Percentiles rank a stretch among this genome's conserved stretches.
phyloP scores from a whole-genome alignment of 2,113 vertebrate genomes.

The Coturnix japonica region DNA sequence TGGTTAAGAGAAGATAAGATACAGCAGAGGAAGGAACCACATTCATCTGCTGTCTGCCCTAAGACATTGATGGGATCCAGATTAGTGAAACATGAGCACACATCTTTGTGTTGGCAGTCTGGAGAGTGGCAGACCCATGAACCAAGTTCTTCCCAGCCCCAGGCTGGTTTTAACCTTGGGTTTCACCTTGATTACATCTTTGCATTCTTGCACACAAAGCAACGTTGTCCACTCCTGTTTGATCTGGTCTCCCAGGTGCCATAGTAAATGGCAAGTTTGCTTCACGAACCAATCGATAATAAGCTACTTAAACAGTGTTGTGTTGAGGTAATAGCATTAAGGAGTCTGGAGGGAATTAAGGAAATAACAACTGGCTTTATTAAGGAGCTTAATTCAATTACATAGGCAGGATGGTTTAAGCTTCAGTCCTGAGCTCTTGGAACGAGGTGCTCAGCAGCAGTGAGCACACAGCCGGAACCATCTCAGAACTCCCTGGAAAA shows the following conservation, averaged over 20 bases:
- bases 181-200: background rate
- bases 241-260: background rate
- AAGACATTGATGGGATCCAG: background rate
- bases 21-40: background rate
- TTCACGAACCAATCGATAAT: background rate
- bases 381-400: conserved; percentile 49
- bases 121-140: background rate
- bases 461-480: fast-evolving
- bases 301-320: background rate
- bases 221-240: background rate
- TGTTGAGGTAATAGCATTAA: conserved; percentile 32
- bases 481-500: background rate
- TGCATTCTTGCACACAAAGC: background rate
- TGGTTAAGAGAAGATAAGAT: background rate
- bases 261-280: background rate
- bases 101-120: background rate
- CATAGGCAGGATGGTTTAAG: background rate
- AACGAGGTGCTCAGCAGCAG: background rate
- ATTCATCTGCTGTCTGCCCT: background rate
- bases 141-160: background rate
- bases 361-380: conserved; percentile 49
- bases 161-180: background rate
- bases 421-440: background rate
- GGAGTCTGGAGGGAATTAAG: conserved; percentile 20
- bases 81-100: background rate